Percentiles rank a stretch among this genome's conserved stretches.
phyloP scores from a whole-genome alignment of 1,140 invertebrate genomes.

The Formica selysi region DNA sequence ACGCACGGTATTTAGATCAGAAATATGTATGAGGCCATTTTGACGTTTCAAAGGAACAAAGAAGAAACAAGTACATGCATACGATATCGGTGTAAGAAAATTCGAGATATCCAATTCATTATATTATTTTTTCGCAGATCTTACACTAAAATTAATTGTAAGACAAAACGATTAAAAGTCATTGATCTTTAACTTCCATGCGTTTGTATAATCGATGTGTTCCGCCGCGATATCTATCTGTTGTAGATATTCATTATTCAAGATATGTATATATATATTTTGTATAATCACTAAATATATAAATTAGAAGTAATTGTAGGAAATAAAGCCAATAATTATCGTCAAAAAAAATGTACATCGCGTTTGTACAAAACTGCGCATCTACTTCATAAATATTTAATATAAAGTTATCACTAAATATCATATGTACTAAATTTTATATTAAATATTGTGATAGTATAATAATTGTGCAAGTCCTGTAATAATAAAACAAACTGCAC shows the following conservation, averaged over 20 bases:
- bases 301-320: neutral
- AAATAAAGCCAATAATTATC: neutral
- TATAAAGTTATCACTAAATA: constrained; percentile 3
- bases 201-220: neutral
- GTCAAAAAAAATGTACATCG: too few species aligned
- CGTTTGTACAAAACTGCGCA: neutral
- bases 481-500: constrained; percentile 5
- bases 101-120: constrained; percentile 11
- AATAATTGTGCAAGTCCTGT: neutral
- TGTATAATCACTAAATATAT: neutral
- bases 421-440: constrained; percentile 3
- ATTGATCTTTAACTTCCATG: constrained; percentile 11
- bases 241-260: constrained; percentile 12
- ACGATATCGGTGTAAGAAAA: constrained; percentile 27
- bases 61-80: constrained; percentile 34
- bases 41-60: constrained; percentile 48
- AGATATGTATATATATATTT: neutral
- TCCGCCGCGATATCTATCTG: constrained; percentile 21
- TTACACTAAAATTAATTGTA: neutral
- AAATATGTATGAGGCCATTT: constrained; percentile 41
- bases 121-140: neutral
- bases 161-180: neutral
- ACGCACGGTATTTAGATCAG: constrained; percentile 60
- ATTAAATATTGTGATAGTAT: neutral
- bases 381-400: neutral